Percentiles rank a stretch among this genome's conserved stretches.
These are phyloP conservation scores for Anniella stebbinsi DNA, from an alignment of 2,797 vertebrate species.

Conservation along the genomic window DNA sequence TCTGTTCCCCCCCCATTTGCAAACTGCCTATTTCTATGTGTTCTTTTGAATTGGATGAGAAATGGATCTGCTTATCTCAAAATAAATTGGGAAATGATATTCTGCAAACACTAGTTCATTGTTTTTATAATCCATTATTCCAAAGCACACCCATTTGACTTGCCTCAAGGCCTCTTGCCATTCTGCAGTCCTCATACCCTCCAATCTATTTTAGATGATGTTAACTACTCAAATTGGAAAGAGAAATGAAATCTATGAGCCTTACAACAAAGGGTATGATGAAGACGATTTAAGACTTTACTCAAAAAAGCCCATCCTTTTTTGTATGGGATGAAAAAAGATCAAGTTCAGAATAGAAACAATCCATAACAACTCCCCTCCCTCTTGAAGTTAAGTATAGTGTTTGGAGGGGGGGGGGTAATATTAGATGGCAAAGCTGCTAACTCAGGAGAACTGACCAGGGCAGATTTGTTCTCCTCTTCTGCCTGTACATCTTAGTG, in stretches of 20 bases:
- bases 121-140: constrained; percentile 10
- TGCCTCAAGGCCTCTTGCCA: neutral
- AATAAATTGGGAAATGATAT: constrained; percentile 11
- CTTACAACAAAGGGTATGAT: constrained; percentile 13
- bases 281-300: constrained; percentile 12
- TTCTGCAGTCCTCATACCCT: neutral
- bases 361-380: constrained; percentile 42
- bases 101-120: neutral
- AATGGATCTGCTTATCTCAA: constrained; percentile 21
- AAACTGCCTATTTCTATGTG: neutral
- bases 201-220: constrained; percentile 10
- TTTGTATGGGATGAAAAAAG: constrained; percentile 22
- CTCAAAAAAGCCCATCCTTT: constrained; percentile 7
- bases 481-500: constrained; percentile 28
- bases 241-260: neutral
- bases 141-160: constrained; percentile 11
- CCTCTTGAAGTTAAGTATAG: constrained; percentile 28
- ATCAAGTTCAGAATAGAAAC: constrained; percentile 10
- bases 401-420: constrained; percentile 49
- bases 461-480: constrained; percentile 29
- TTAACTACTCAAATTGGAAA: constrained; percentile 14
- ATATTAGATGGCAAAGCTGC: constrained; percentile 24
- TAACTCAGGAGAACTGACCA: constrained; percentile 52
- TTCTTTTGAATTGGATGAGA: constrained; percentile 7
- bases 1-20: neutral